Evolutionary conservation across 1,140 invertebrate species (phyloP), one percentile per base, ranked within the genome.

Genomic region (Drosophila persimilis): DNA sequence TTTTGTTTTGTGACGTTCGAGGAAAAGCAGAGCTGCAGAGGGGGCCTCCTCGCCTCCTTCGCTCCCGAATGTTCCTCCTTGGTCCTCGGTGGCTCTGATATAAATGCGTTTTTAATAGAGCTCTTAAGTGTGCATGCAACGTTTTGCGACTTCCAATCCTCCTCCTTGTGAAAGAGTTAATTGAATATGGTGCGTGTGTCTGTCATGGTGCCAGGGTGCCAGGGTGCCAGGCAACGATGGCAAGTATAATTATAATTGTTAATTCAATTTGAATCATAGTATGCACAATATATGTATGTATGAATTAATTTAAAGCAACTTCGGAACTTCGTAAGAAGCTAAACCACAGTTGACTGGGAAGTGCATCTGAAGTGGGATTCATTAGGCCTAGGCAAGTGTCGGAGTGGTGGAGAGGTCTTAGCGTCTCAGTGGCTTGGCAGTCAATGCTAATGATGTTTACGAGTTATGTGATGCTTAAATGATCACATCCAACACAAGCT

Each of bases 101-200:
- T 43, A 61, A 79, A 83, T 84, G 67, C 29, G 53, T 60, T 67
- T 83, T 76, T 84, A 84, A 84, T 83, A 66, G 53, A 84, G 65
- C 55, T 41, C 55, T 73, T 41, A 48, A 67, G 47, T 67, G 35
- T 50, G 65, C 67, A 45, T 71, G 45, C 48, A 44, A 44, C 54
- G 39, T 35, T 62, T 59, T 56, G 29, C 61, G 26, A 56, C 44
- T 62, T 52, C 43, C 47, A 53, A 20, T 20, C 20, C 29, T 8
- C 29, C 29, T 29, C 7, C 64, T 69, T 61, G 64, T 59, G 39
- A 57, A 57, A 65, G 31, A 62, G 67, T 79, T 83, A 74, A 83
- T 84, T 84, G 50, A 73, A 73, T 70, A 70, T 69, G 24, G 51
- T 67, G 51, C 63, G 45, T 69, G 63, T 69, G 35, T 41, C 48